Conservation (phyloP, 2,797 vertebrate species). For the Microhierax caerulescens region DNA sequence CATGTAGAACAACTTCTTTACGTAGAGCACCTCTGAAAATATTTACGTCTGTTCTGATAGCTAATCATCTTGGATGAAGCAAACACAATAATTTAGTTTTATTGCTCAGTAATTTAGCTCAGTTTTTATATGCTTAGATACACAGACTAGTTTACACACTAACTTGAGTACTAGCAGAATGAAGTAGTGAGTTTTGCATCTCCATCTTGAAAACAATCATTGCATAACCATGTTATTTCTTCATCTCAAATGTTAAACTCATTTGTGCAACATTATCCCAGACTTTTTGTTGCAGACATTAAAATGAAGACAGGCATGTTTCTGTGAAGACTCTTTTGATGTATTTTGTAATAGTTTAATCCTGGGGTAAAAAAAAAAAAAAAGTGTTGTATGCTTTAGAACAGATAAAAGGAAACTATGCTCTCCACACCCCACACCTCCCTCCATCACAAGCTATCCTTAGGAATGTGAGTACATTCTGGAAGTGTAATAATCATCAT, state of each 20-base stretch:
- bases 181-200: not conserved
- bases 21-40: not conserved
- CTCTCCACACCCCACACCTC: not conserved
- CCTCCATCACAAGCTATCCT: not conserved
- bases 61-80: not conserved
- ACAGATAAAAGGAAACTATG: not conserved
- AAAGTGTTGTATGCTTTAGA: not conserved
- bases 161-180: not conserved
- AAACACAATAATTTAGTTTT: not conserved
- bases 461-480: not conserved
- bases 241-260: slow-evolving; percentile 13
- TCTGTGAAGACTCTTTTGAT: slow-evolving; percentile 41
- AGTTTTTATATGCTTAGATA: not conserved
- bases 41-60: not conserved
- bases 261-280: slow-evolving; percentile 15
- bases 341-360: slow-evolving; percentile 44
- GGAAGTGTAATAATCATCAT: slow-evolving; percentile 28
- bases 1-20: not conserved
- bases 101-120: not conserved
- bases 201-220: not conserved
- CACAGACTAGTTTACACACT: not conserved
- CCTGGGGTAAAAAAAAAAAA: not conserved
- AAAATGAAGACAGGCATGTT: slow-evolving; percentile 7
- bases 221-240: slow-evolving; percentile 13
- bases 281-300: not conserved